Evolutionary conservation across 2,888 invertebrate genomes (phyloP), one percentile per base, ranked within the genome.

Genomic region (Athalia cordata): DNA sequence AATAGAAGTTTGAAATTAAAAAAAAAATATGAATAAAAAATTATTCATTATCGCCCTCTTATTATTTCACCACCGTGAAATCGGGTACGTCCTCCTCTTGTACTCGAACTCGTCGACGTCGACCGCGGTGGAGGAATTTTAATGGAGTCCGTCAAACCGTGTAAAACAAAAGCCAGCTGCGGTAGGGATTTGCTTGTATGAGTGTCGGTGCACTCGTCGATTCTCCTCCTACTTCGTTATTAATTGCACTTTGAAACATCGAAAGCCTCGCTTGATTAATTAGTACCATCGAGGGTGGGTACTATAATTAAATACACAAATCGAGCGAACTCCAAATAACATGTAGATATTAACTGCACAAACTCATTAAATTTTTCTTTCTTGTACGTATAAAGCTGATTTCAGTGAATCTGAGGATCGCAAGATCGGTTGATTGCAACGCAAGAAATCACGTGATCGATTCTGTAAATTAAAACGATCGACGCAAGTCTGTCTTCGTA

Each of bases 251-350:
- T 81, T 81, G 83, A 82, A 82, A 82, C 83, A 86, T 86, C 83
- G 86, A 84, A 83, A 81, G 81, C 80, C 83, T 83, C 50, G 50
- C 75, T 85, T 86, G 86, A 87, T 87, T 87, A 87, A 86, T 87
- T 86, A 84, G 79, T 81, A 81, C 78, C 80, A 70, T 43, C 61
- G 29, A 29, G 29, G 29, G 29, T 29, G 67, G 59, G 55, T 61
- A 62, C 62, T 72, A 72, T 70, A 79, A 77, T 43, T 67, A 74
- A 68, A 59, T 75, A 64, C 75, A 50, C 50, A 75, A 75, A 75
- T 75, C 43, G 62, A 62, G 49, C 75, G 62, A 61, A 45, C 4
- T 29, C 57, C 59, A n/a, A 50, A 47, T 9, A 59, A 15, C 52
- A 59, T 59, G 4, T 59, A 11, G 47, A 65, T 8, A 45, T n/a